Conservation (phyloP, 2,888 invertebrate species). For the Latheticus oryzae region DNA sequence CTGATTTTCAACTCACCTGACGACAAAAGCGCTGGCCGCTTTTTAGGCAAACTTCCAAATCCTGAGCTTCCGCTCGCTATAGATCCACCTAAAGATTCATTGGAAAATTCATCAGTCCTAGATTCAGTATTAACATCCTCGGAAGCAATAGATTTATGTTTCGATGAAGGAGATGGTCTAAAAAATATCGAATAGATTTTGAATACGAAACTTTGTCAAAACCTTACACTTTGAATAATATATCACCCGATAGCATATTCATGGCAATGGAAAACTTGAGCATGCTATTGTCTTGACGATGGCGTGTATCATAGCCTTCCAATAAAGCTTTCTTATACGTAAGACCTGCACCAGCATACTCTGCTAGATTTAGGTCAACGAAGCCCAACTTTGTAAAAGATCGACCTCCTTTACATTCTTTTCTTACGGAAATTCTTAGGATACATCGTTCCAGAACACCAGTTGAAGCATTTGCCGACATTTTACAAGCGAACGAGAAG, state of each 20-base stretch:
- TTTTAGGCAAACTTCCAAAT: slow-evolving; percentile 86
- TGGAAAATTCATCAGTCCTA: slow-evolving; percentile 68
- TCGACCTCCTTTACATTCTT: slow-evolving; percentile 87
- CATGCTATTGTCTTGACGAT: slow-evolving; percentile 96
- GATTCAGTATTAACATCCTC: slow-evolving; percentile 65
- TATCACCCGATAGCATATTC: slow-evolving; percentile 96
- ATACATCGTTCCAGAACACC: slow-evolving; percentile 94
- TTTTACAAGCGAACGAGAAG: slow-evolving; percentile 95
- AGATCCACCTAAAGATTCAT: slow-evolving; percentile 71
- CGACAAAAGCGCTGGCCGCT: slow-evolving; percentile 71
- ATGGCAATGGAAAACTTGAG: slow-evolving; percentile 90
- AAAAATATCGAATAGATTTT: too few species aligned
- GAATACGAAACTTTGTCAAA: neutral
- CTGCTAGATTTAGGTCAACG: slow-evolving; percentile 96
- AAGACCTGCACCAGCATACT: slow-evolving; percentile 94
- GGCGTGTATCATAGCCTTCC: slow-evolving; percentile 94
- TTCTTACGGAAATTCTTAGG: slow-evolving; percentile 93
- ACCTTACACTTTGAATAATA: slow-evolving; percentile 96
- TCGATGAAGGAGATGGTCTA: slow-evolving; percentile 71
- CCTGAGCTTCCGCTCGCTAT: slow-evolving; percentile 84
- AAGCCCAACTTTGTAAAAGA: slow-evolving; percentile 96
- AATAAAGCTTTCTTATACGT: slow-evolving; percentile 88
- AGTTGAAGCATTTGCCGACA: slow-evolving; percentile 95
- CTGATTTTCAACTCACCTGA: slow-evolving; percentile 63
- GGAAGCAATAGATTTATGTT: slow-evolving; percentile 60